Evolutionary conservation across 2,888 invertebrate species (phyloP).

Genomic region (Trissolcus brochymenae): DNA sequence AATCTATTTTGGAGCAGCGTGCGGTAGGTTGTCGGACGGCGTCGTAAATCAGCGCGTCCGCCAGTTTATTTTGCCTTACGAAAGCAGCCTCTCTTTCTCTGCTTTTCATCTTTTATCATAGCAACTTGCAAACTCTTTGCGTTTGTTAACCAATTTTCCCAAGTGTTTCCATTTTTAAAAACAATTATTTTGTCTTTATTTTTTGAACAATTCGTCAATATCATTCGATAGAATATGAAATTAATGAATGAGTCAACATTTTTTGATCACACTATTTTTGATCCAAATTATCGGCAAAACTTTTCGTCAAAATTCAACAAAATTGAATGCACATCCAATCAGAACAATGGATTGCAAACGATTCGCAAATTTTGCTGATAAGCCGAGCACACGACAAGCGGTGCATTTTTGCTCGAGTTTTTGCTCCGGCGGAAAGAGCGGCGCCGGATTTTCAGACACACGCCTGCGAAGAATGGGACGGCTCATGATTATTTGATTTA

Average conservation of each 20-base stretch:
- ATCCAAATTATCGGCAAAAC: neutral
- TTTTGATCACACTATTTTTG: too few species aligned
- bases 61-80: slow-evolving; percentile 65
- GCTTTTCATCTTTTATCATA: slow-evolving; percentile 34
- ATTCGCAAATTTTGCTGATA: slow-evolving; percentile 22
- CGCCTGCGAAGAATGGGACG: slow-evolving; percentile 10
- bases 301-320: too few species aligned
- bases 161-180: too few species aligned
- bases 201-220: too few species aligned
- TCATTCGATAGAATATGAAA: too few species aligned
- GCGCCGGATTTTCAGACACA: slow-evolving; percentile 23
- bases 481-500: slow-evolving; percentile 42
- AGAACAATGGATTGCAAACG: slow-evolving; percentile 32
- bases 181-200: too few species aligned
- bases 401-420: slow-evolving; percentile 17
- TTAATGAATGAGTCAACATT: too few species aligned
- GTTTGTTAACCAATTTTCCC: neutral
- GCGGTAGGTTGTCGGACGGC: slow-evolving; percentile 72
- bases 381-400: neutral
- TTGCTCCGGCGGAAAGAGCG: slow-evolving; percentile 13
- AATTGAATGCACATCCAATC: neutral
- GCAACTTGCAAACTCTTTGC: slow-evolving; percentile 6
- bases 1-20: slow-evolving; percentile 69
- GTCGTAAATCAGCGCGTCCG: slow-evolving; percentile 71
- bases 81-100: slow-evolving; percentile 49